A percentile compares a stretch with the other conserved stretches of the same genome.
Evolutionary conservation across 1,140 invertebrate species (phyloP).

Genomic region (Euwallacea fornicatus): DNA sequence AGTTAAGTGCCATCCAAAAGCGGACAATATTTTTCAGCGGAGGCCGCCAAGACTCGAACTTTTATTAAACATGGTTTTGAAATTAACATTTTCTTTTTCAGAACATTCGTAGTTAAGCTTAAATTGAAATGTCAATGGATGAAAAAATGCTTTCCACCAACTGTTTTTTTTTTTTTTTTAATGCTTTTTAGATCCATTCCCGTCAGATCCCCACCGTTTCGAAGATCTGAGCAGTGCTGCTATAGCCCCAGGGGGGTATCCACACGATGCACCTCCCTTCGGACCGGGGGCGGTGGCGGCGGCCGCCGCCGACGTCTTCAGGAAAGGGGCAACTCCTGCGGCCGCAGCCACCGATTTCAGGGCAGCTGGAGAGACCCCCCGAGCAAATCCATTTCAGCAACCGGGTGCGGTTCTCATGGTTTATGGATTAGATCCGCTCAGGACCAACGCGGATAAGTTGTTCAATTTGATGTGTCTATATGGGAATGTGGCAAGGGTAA

Average conservation of each 20-base stretch:
- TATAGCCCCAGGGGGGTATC: slow-evolving; percentile 36
- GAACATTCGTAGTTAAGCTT: too few species aligned
- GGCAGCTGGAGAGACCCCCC: slow-evolving; percentile 41
- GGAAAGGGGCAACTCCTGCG: slow-evolving; percentile 46
- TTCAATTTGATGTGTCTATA: slow-evolving; percentile 99
- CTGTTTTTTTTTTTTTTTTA: slow-evolving; percentile 6
- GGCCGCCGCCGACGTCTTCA: slow-evolving; percentile 46
- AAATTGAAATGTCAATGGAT: too few species aligned
- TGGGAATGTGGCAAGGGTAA: slow-evolving; percentile 95
- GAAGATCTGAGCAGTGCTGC: slow-evolving; percentile 48
- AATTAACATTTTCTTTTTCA: too few species aligned
- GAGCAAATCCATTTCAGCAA: slow-evolving; percentile 55
- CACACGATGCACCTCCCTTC: slow-evolving; percentile 30
- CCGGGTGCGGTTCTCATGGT: slow-evolving; percentile 96
- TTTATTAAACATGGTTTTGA: too few species aligned
- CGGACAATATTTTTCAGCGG: neutral
- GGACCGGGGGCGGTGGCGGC: slow-evolving; percentile 52
- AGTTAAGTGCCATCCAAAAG: neutral
- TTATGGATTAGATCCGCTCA: slow-evolving; percentile 90
- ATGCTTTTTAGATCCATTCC: slow-evolving; percentile 49
- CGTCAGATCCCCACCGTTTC: slow-evolving; percentile 49
- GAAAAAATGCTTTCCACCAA: too few species aligned
- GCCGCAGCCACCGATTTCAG: slow-evolving; percentile 45
- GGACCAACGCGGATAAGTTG: slow-evolving; percentile 94
- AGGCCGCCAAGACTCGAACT: too few species aligned